Evolutionary conservation across 2,797 vertebrate species (phyloP), one percentile per base, ranked within the genome.

Genomic region (Poecilia picta): DNA sequence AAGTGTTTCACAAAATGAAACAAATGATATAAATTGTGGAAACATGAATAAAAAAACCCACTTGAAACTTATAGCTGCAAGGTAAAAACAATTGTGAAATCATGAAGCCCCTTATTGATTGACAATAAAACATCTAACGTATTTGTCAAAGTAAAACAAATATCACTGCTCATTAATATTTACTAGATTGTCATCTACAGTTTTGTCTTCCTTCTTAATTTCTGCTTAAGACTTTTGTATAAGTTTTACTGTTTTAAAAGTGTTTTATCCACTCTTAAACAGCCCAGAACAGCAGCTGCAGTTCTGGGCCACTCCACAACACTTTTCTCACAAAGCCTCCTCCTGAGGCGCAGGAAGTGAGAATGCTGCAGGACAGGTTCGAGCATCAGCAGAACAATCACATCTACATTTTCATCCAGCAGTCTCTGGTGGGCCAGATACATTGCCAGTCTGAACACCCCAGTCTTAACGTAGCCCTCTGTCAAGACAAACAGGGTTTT

Each of bases 281-380:
- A 73, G 2, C 4, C 95, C 96, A 98, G 80, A 97, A 98, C 96
- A 94, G 39, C 94, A 0, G 95, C 95, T 1, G 96, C 93, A 4
- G 95, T 96, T 72, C 89, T 93, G 0, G 97, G 97, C 97, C 97
- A 98, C 77, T 96, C 95, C n/a, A 98, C 83, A 2, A 98, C 92
- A 41, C 96, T 97, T 64, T 93, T 91, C 46, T 90, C 93, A 36
- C 97, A 97, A 75, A 98, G 87, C 33, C 96, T 93, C 78, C 83
- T 94, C 73, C 96, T 92, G 66, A 98, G 93, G 2, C 95, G 93
- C 78, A 98, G 78, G 83, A 97, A 97, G 87, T 96, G 96, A 0
- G 96, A 97, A 59, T 96, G 79, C 78, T 96, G 96, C 81, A 98
- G 80, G 64, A 97, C 96, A 0, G 97, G 96, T 87, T 97, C 96